A percentile compares a stretch with the other conserved stretches of the same genome.
Evolutionary conservation across 2,797 vertebrate species (phyloP).

Genomic region (Oceanodroma leucorhoa): DNA sequence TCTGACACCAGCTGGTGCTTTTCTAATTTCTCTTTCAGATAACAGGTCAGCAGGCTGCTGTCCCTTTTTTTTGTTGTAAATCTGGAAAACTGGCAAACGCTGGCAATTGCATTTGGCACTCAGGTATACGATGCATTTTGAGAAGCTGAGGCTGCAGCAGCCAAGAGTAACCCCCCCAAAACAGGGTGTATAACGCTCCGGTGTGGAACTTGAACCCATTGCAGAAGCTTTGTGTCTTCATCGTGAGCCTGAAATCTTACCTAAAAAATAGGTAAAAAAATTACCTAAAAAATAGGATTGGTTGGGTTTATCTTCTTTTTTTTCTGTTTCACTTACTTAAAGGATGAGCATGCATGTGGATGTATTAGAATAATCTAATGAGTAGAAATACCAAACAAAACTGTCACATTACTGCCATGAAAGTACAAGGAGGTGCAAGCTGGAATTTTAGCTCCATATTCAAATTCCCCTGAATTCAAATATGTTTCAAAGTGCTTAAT

Average conservation of each 20-base stretch:
- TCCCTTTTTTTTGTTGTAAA: not conserved
- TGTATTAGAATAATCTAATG: not conserved
- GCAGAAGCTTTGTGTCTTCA: not conserved
- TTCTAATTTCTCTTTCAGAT: not conserved
- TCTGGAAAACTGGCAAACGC: not conserved
- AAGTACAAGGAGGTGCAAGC: not conserved
- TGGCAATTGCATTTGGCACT: not conserved
- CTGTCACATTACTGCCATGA: not conserved
- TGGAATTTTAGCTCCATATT: not conserved
- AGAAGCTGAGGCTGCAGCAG: not conserved
- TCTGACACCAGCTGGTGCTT: not conserved
- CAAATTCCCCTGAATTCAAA: not conserved
- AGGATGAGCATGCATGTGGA: not conserved
- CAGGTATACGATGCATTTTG: not conserved
- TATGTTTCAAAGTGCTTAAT: not conserved
- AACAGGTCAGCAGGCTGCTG: not conserved
- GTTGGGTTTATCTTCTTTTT: not conserved
- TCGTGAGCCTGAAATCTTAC: not conserved
- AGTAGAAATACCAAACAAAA: not conserved
- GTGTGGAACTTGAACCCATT: not conserved
- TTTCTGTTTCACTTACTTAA: not conserved
- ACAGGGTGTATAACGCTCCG: accelerated
- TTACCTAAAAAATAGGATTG: not conserved
- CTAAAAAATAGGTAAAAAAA: not conserved
- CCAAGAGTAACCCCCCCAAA: not conserved